These are phyloP conservation scores for Drosophila neotestacea DNA, from an alignment of 2,888 invertebrate species.

Conservation along the genomic window DNA sequence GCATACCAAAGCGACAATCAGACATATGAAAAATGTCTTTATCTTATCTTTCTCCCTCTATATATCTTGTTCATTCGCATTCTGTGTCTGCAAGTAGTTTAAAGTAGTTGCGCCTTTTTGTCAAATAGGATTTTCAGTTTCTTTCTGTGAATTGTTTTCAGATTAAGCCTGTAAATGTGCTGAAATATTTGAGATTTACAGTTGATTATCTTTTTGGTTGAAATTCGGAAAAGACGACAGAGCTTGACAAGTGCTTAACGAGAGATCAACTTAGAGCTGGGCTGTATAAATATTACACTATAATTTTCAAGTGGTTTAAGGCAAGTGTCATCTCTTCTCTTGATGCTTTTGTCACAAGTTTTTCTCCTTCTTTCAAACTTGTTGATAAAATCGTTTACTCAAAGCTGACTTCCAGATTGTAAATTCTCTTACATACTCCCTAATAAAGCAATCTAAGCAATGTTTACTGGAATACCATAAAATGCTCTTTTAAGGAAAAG, in stretches of 20 bases:
- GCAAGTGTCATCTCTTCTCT: background rate
- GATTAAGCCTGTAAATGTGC: conserved; percentile 15
- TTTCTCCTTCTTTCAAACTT: no score
- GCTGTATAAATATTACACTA: background rate
- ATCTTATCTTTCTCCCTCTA: conserved; percentile 30
- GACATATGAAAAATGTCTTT: conserved; percentile 67
- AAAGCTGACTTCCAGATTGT: no score
- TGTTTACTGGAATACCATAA: no score
- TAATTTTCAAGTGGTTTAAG: background rate
- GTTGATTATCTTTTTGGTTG: background rate
- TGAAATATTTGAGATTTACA: background rate
- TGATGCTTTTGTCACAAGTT: no score
- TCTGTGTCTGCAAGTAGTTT: conserved; percentile 29
- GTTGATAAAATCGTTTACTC: no score
- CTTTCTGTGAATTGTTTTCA: conserved; percentile 29
- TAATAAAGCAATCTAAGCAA: no score
- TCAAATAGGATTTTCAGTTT: conserved; percentile 33
- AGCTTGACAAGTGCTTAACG: conserved; percentile 6
- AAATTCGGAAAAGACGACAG: background rate
- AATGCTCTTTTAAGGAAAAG: no score
- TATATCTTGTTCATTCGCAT: no score
- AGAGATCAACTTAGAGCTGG: background rate
- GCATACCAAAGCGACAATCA: conserved; percentile 29
- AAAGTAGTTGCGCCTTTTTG: conserved; percentile 32
- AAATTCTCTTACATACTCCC: no score